Evolutionary conservation across 2,113 vertebrate species (phyloP).

Genomic region (Cyrtonyx montezumae): DNA sequence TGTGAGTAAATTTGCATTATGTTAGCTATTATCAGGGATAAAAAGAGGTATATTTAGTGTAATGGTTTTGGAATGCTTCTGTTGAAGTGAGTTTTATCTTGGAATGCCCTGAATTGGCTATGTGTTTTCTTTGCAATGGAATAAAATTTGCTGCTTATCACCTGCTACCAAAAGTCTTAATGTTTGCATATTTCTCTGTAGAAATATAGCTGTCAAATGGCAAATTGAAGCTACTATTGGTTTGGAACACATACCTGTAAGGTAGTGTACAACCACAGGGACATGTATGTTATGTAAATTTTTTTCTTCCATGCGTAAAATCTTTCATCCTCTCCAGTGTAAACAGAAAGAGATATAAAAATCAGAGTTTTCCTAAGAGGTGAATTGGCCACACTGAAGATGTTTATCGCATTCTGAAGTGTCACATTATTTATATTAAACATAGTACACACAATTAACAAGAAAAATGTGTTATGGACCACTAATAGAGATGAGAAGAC

Average conservation of each 20-base stretch:
- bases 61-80: not conserved
- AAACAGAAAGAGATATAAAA: not conserved
- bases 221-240: not conserved
- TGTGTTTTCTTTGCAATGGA: not conserved
- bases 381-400: not conserved
- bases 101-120: not conserved
- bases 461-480: not conserved
- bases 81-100: not conserved
- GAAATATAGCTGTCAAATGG: not conserved
- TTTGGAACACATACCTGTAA: not conserved
- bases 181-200: not conserved
- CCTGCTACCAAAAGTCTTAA: not conserved
- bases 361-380: not conserved
- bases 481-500: not conserved
- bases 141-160: constrained; percentile 5
- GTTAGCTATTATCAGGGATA: not conserved
- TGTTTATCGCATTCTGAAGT: not conserved
- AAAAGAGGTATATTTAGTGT: not conserved
- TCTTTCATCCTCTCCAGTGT: not conserved
- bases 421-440: not conserved
- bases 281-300: fast-evolving
- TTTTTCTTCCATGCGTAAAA: not conserved
- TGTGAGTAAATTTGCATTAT: not conserved
- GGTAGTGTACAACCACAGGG: not conserved
- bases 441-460: not conserved